Evolutionary conservation across 2,888 invertebrate genomes (phyloP), one percentile per base, ranked within the genome.

Genomic region (Acanthacorydalis orientalis): DNA sequence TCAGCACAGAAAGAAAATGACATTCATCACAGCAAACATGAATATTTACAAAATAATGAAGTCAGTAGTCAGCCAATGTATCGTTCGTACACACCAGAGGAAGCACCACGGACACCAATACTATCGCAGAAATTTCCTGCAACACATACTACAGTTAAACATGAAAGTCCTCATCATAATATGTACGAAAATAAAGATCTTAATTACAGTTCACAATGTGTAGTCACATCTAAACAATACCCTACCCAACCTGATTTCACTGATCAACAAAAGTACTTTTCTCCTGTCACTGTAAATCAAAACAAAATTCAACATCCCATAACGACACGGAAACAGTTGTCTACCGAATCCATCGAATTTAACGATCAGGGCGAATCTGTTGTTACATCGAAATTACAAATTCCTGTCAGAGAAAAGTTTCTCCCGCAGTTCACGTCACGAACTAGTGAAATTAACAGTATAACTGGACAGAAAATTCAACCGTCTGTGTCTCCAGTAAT

Each of bases 331-430:
- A 54, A 55, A 52, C 54, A 57, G 8, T 23, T 56, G 7, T 53
- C 55, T 11, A 49, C 56, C 15, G 59, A 64, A 50, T 57, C 59
- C 3, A 52, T 60, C n/a, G 62, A 64, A 51, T 57, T 62, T 14
- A 64, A 62, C 44, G 63, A 62, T 14, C 56, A 60, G 45, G 68
- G 65, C 11, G 66, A 68, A 55, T 60, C 63, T 3, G 62, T 68
- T 11, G 57, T 69, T 10, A 66, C 66, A 3, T 64, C 67, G 39
- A 63, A 66, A 56, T 62, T 68, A 47, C 64, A 66, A 48, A 67
- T 68, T 41, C 68, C 66, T 3, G 57, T 63, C n/a, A 23, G n/a
- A 3, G 38, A 49, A 48, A 48, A 54, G 48, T 49, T 51, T 45
- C n/a, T 50, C 44, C 50, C 49, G 15, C 45, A 50, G 33, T 48